Percentiles rank a stretch among this genome's conserved stretches.
These are phyloP conservation scores for Corythaixoides concolor DNA, from an alignment of 2,113 vertebrate species.

Conservation along the genomic window DNA sequence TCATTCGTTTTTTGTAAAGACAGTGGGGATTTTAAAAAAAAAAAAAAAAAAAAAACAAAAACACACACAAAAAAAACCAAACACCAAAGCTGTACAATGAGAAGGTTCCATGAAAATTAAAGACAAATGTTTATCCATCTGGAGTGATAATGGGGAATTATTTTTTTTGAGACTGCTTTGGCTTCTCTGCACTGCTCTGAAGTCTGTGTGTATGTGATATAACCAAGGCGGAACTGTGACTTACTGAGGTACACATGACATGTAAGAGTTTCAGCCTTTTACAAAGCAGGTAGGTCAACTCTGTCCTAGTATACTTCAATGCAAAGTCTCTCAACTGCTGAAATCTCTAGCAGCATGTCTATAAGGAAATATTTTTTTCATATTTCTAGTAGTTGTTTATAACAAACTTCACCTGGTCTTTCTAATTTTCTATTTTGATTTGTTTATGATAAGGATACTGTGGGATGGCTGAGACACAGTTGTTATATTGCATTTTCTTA, in stretches of 20 bases:
- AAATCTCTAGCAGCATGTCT: background rate
- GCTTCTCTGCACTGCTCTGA: background rate
- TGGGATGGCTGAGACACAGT: background rate
- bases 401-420: background rate
- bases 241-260: accelerated
- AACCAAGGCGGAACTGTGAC: background rate
- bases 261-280: background rate
- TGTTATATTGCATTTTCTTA: background rate
- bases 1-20: background rate
- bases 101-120: background rate
- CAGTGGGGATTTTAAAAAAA: background rate
- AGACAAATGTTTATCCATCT: background rate
- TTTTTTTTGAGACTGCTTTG: background rate
- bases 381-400: background rate
- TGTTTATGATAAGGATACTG: background rate
- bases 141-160: background rate
- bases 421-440: background rate
- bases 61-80: no score
- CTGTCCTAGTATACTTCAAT: background rate
- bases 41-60: background rate
- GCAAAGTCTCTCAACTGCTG: background rate
- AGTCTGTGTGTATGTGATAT: background rate
- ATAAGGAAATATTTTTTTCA: background rate
- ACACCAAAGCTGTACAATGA: background rate
- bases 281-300: background rate